Evolutionary conservation across 2,888 invertebrate species (phyloP).

Genomic region (Drosophila rubida): DNA sequence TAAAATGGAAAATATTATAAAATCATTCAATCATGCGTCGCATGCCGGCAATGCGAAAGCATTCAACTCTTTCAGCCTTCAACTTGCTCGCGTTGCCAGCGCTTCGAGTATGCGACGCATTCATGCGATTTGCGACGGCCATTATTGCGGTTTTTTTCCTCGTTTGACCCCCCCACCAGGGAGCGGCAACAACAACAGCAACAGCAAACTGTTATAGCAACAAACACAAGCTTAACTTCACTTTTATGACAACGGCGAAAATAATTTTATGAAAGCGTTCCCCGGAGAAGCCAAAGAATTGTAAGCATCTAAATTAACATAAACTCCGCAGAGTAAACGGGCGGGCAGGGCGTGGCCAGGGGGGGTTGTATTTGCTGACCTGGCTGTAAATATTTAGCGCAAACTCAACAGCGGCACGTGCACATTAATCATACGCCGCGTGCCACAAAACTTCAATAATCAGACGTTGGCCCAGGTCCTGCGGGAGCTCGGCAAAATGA

Average conservation of each 20-base stretch:
- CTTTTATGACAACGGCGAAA: slow-evolving; percentile 70
- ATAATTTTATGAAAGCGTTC: slow-evolving; percentile 68
- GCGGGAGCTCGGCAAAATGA: not conserved
- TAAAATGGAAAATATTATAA: slow-evolving; percentile 70
- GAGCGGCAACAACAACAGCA: slow-evolving; percentile 22
- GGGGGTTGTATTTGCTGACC: slow-evolving; percentile 1
- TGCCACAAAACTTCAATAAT: slow-evolving; percentile 17
- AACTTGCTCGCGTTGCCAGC: slow-evolving; percentile 2
- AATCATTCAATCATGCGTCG: slow-evolving; percentile 71
- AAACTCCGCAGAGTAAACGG: slow-evolving; percentile 12
- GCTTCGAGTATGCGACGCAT: slow-evolving; percentile 49
- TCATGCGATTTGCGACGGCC: slow-evolving; percentile 59
- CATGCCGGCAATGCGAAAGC: slow-evolving; percentile 41
- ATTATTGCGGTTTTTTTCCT: slow-evolving; percentile 30
- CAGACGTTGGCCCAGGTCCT: not conserved
- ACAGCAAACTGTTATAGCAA: slow-evolving; percentile 14
- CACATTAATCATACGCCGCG: slow-evolving; percentile 32
- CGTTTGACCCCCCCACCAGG: slow-evolving; percentile 6
- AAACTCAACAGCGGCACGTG: not conserved
- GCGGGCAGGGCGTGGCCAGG: no score
- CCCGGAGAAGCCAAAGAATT: slow-evolving; percentile 39
- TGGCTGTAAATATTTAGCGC: not conserved
- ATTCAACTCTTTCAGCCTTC: slow-evolving; percentile 1
- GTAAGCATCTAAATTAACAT: slow-evolving; percentile 49
- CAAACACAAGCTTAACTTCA: slow-evolving; percentile 51